A percentile compares a stretch with the other conserved stretches of the same genome.
Conservation (phyloP, 2,113 vertebrate species). For the Damaliscus lunatus region DNA sequence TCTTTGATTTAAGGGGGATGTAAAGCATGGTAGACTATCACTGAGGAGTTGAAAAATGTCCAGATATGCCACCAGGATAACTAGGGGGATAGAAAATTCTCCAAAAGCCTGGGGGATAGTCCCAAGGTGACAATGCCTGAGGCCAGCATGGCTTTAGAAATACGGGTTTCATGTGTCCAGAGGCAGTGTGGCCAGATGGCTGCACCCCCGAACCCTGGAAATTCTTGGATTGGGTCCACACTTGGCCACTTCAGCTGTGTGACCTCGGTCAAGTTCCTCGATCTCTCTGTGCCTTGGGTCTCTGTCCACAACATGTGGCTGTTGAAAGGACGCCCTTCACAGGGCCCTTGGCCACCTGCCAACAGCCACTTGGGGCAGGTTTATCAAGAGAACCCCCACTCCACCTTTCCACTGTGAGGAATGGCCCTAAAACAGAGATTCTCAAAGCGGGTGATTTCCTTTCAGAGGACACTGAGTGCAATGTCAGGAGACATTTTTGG, state of each 20-base stretch:
- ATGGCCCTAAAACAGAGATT: not conserved
- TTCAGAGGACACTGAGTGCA: not conserved
- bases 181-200: rapidly evolving
- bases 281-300: not conserved
- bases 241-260: not conserved
- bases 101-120: not conserved
- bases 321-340: not conserved
- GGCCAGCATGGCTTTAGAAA: not conserved
- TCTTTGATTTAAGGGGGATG: not conserved
- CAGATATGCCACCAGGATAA: not conserved
- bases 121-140: not conserved
- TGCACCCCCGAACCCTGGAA: not conserved
- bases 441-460: not conserved
- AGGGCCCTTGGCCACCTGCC: not conserved
- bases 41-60: not conserved
- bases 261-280: not conserved
- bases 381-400: not conserved
- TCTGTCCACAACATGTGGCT: not conserved
- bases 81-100: not conserved
- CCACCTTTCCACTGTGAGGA: not conserved
- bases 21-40: not conserved
- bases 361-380: not conserved
- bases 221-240: too few species aligned
- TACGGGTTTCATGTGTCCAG: not conserved
- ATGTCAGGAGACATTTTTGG: not conserved